Base-by-base conservation (phyloP, 2,888 invertebrate genomes). In the Drosophila borborema region DNA sequence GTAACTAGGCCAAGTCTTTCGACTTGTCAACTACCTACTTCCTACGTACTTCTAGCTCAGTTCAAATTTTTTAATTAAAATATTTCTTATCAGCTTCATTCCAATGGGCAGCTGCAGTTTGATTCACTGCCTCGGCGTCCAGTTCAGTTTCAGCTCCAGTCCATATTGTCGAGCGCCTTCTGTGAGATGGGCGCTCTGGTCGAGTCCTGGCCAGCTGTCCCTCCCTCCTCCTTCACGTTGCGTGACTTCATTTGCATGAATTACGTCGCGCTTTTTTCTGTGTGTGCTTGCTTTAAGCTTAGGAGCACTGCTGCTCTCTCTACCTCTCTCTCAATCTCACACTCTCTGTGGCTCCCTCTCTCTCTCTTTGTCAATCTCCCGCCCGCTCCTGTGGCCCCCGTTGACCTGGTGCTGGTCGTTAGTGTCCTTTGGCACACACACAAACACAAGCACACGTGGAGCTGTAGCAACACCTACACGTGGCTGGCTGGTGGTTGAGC, bases 191-290 rank as follows among this genome's bases (percentile, higher is more conserved):
- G 43, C 51, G 46, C 38, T 45, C 64, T 64, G 62, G 41, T 18
- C 16, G 28, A 34, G 46, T 9, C 43, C 38, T 49, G 51, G 20
- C 53, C 18, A 20, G 34, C 53, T 14, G 14, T 5, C 12, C 12
- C 23, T 48, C 14, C 23, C 51, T 36, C 23, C 51, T 36, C 64
- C 55, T 63, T 55, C 40, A 38, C 40, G 61, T 91, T 91, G 91
- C 90, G 90, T 90, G 90, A 91, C 91, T 91, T 81, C 72, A 89
- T 91, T 91, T 91, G 86, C 91, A 91, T 90, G 87, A 90, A 86
- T 86, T 90, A 86, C 80, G 84, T 80, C 74, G 80, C 80, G 48
- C 77, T 76, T 80, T 72, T 64, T 31, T 18, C 76, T 36, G 12
- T 36, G 51, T 34, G 18, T 36, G 34, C 14, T 51, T 34, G 51